Evolutionary conservation across 2,888 invertebrate species (phyloP), one percentile per base, ranked within the genome.

Genomic region (Eupithecia subumbrata): DNA sequence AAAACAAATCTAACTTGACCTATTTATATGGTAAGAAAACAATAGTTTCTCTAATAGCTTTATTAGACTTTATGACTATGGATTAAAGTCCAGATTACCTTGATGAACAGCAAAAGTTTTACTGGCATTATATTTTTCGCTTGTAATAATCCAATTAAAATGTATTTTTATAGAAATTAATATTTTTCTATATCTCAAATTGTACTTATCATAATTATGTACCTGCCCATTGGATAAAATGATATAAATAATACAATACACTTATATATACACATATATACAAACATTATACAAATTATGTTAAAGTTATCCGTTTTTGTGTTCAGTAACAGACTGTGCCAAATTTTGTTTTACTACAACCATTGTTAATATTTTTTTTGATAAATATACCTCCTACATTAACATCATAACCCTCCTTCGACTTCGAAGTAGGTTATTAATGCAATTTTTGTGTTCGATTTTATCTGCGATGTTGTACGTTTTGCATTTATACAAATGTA

Each of bases 401-500:
- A 18, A 64, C 18, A 34, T 18, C 25, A 25, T 22, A 48, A 48
- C 52, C n/a, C 12, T 52, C n/a, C 52, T 56, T 25, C 60, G 14
- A 60, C 60, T 14, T 22, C 25, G 25, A 60, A 60, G 60, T 60
- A 1, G 25, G 12, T 60, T 25, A 60, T 25, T 72, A 74, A 77
- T 75, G 76, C 76, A 78, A 78, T 71, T 74, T 60, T 70, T 70
- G 68, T 78, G 76, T 75, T 78, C 73, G 16, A 34, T 56, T 66
- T 16, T 16, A 67, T 22, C 52, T 69, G 30, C 25, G 16, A 76
- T 76, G 76, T 80, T 79, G 79, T 80, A 80, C 76, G 75, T 76
- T 78, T 74, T 56, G 80, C 80, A 80, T 80, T 80, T 80, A 76
- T 76, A 71, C 67, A 76, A 77, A 74, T 77, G 75, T 77, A 77